Conservation (phyloP, 2,797 vertebrate species). For the Pangasius sanitwongsei region DNA sequence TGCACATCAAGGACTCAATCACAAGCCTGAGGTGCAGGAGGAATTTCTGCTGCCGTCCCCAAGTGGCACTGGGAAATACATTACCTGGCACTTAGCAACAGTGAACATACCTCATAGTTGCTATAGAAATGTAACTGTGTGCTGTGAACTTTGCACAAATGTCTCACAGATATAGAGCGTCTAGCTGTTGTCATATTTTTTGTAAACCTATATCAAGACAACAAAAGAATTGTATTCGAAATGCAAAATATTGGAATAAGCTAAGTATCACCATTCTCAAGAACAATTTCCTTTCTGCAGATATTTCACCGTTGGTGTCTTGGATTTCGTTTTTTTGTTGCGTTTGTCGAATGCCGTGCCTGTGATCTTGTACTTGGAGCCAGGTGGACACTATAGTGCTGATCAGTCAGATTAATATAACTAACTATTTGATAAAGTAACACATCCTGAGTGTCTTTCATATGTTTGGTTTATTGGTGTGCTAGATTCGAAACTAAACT, state of each 20-base stretch:
- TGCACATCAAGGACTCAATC: slow-evolving; percentile 39
- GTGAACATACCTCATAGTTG: slow-evolving; percentile 74
- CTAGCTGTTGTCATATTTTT: slow-evolving; percentile 63
- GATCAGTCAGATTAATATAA: slow-evolving; percentile 29
- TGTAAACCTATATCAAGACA: slow-evolving; percentile 67
- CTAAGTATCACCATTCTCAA: slow-evolving; percentile 63
- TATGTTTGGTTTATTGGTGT: slow-evolving; percentile 30
- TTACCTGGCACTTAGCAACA: slow-evolving; percentile 73
- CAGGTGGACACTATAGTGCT: slow-evolving; percentile 62
- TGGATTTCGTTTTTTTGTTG: slow-evolving; percentile 82
- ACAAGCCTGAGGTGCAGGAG: slow-evolving; percentile 62
- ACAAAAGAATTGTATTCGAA: slow-evolving; percentile 62
- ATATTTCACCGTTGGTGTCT: slow-evolving; percentile 82
- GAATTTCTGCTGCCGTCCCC: slow-evolving; percentile 59
- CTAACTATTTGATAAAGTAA: slow-evolving; percentile 51
- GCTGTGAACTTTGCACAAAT: slow-evolving; percentile 65
- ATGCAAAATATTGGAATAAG: slow-evolving; percentile 60
- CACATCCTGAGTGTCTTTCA: slow-evolving; percentile 35
- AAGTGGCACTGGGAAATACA: slow-evolving; percentile 65
- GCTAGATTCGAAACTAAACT: neutral
- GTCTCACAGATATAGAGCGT: slow-evolving; percentile 64
- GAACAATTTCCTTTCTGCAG: slow-evolving; percentile 69
- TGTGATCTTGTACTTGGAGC: slow-evolving; percentile 77
- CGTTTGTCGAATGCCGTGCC: slow-evolving; percentile 75
- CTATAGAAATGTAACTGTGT: slow-evolving; percentile 71